These are phyloP conservation scores for Caradrina clavipalpis DNA, from an alignment of 2,888 invertebrate genomes.

Conservation along the genomic window DNA sequence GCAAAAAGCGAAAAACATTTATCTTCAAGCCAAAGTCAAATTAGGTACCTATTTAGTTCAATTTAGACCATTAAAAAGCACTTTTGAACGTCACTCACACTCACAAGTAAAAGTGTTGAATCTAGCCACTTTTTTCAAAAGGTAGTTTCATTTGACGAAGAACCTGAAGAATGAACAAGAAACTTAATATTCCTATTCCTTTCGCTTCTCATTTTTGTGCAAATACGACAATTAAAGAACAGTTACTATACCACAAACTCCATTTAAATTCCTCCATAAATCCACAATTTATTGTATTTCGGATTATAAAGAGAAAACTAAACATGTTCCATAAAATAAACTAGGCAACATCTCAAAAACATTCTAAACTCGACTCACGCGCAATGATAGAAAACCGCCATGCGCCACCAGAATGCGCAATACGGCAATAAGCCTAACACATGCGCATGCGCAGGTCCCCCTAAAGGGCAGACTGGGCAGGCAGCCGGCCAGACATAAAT, in stretches of 20 bases:
- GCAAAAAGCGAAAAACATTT: no score
- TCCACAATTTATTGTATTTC: neutral
- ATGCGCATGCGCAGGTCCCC: constrained; percentile 13
- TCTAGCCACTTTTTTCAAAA: no score
- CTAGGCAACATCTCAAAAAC: neutral
- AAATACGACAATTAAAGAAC: no score
- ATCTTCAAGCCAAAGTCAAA: no score
- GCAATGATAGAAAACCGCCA: constrained; percentile 18
- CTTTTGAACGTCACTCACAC: no score
- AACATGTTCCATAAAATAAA: neutral
- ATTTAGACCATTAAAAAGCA: no score
- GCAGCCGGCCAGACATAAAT: constrained; percentile 43
- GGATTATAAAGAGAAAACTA: neutral
- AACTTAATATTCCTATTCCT: no score
- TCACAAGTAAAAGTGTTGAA: no score
- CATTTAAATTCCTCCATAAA: neutral
- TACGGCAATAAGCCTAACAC: constrained; percentile 3
- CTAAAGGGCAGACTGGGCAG: constrained; percentile 21
- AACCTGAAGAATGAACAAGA: no score
- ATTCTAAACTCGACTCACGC: constrained; percentile 1
- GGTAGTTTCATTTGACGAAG: no score
- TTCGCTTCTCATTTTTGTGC: no score
- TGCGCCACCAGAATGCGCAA: constrained; percentile 21
- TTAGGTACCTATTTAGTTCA: no score
- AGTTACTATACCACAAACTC: neutral